These are phyloP conservation scores for Drosophila ochracea DNA, from an alignment of 2,888 invertebrate species.

Conservation along the genomic window DNA sequence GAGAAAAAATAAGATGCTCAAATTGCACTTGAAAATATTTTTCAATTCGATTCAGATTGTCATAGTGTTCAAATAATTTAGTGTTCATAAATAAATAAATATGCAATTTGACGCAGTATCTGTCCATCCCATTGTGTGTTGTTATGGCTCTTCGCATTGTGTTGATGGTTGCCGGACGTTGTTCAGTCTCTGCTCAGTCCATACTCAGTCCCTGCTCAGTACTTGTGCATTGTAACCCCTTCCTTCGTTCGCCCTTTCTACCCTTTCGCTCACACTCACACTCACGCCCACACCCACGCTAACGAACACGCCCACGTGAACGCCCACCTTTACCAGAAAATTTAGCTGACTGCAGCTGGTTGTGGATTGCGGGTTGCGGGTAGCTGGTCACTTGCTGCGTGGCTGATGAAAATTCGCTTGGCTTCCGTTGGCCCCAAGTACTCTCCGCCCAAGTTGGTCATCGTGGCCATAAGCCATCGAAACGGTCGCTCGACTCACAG, in stretches of 20 bases:
- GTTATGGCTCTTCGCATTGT: slow-evolving; percentile 27
- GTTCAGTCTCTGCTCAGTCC: slow-evolving; percentile 33
- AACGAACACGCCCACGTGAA: slow-evolving; percentile 29
- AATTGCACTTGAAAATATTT: neutral
- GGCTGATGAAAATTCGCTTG: slow-evolving; percentile 71
- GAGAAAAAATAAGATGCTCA: neutral
- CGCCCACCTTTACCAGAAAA: slow-evolving; percentile 64
- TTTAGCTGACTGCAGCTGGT: slow-evolving; percentile 68
- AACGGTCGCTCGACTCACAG: slow-evolving; percentile 14
- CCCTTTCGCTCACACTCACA: slow-evolving; percentile 1
- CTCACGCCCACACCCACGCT: neutral
- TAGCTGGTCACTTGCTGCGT: slow-evolving; percentile 62
- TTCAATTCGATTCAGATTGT: neutral
- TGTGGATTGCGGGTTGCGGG: slow-evolving; percentile 33
- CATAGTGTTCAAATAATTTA: neutral
- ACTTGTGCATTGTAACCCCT: slow-evolving; percentile 51
- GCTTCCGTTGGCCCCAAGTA: slow-evolving; percentile 70
- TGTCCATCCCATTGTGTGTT: slow-evolving; percentile 29
- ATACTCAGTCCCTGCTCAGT: slow-evolving; percentile 36
- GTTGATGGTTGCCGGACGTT: slow-evolving; percentile 53
- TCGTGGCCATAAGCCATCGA: slow-evolving; percentile 44
- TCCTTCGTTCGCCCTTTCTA: slow-evolving; percentile 28
- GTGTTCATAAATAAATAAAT: neutral
- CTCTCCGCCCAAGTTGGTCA: slow-evolving; percentile 11
- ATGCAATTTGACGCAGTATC: neutral